Conservation (phyloP, 2,113 vertebrate genomes). For the Callorhinus ursinus region DNA sequence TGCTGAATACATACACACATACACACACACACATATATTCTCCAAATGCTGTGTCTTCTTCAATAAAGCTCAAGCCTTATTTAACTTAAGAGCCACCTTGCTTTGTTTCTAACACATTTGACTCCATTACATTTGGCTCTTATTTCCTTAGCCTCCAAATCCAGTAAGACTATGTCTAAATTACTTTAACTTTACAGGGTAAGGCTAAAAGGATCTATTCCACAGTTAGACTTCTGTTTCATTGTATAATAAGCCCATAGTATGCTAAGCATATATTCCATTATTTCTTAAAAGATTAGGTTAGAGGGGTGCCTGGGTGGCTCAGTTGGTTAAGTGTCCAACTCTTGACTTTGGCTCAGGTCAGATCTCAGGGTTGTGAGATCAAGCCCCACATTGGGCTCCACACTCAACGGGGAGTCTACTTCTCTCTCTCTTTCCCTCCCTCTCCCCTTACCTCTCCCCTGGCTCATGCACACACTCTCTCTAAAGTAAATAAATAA, state of each 20-base stretch:
- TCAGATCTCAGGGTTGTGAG: not conserved
- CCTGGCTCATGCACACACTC: not conserved
- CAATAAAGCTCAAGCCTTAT: not conserved
- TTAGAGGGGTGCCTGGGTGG: not conserved
- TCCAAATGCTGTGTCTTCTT: not conserved
- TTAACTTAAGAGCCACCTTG: not conserved
- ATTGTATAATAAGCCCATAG: not conserved
- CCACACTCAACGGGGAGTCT: not conserved
- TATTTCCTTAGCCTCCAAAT: not conserved
- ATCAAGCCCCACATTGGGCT: not conserved
- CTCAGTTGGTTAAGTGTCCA: not conserved
- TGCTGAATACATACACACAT: not conserved
- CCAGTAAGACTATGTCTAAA: slow-evolving; percentile 44
- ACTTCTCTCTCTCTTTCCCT: not conserved
- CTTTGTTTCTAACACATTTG: slow-evolving; percentile 22
- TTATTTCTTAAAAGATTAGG: slow-evolving; percentile 45
- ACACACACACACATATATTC: not conserved
- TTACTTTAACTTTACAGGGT: slow-evolving; percentile 45
- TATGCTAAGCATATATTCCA: not conserved
- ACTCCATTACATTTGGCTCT: not conserved
- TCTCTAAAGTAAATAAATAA: not conserved
- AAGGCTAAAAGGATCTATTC: not conserved
- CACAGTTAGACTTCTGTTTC: slow-evolving; percentile 12
- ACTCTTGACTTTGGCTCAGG: not conserved
- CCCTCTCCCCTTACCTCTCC: not conserved